Base-by-base conservation (phyloP, 2,113 vertebrate genomes). In the Deroptyus accipitrinus region DNA sequence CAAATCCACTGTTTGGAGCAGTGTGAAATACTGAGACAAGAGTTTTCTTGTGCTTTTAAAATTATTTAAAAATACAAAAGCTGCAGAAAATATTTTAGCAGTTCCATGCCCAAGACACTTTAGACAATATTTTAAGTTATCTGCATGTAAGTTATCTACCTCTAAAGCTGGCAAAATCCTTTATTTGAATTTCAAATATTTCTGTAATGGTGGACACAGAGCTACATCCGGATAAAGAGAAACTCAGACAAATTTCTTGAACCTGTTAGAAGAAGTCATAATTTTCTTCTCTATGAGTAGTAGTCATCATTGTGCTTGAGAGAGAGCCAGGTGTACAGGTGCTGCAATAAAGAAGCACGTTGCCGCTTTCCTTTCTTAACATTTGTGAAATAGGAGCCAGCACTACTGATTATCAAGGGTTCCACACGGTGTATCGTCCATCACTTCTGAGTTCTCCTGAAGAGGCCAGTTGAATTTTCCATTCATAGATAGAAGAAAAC, bases 401-500 rank as follows among this genome's bases (percentile, higher is more conserved):
- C 4, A 23, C 12, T 83, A 57, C 20, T 70, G 44, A 57, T 59
- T 68, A 17, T 35, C 41, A 49, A 15, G 3, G 10, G 3, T 57
- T 85, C n/a, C 11, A 39, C 0, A 0, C 37, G 42, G 3, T 20
- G 8, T 35, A 23, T 57, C 14, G 20, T 20, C 27, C 3, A 3
- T 55, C n/a, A 31, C 19, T 67, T 77, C 51, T 46, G 37, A 39
- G 17, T 89, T 92, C 63, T 68, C 18, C 70, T 33, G 35, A 13
- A 78, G 31, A 79, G 78, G 4, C 24, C 30, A 85, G 46, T 0
- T 48, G 33, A 59, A 57, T 42, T 78, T 77, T 74, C 31, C 16
- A 41, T 66, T 85, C 72, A 54, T 91, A 67, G 13, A 42, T 76
- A 90, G 59, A 80, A 69, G 49, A 70, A 35, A 61, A 41, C 3